These are phyloP conservation scores for Procavia capensis DNA, from an alignment of 2,113 vertebrate genomes.

Conservation along the genomic window DNA sequence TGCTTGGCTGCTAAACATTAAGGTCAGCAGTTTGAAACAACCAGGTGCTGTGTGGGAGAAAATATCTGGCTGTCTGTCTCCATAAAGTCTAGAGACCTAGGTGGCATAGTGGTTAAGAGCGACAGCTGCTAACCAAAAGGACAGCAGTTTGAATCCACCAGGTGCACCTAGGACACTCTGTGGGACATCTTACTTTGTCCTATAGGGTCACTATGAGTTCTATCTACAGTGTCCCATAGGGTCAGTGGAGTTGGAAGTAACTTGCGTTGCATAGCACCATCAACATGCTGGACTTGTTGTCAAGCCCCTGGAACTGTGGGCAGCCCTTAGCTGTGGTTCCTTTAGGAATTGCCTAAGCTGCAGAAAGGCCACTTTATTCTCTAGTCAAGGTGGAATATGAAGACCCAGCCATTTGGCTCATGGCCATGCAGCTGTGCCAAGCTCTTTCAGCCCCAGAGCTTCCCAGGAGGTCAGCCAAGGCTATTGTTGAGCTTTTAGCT, in stretches of 20 bases:
- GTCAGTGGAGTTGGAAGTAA: too few species aligned
- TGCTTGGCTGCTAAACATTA: not conserved
- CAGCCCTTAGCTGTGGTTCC: not conserved
- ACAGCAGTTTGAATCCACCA: too few species aligned
- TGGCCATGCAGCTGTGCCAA: not conserved
- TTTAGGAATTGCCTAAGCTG: not conserved
- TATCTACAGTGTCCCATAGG: too few species aligned
- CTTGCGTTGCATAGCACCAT: too few species aligned
- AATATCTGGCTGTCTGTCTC: not conserved
- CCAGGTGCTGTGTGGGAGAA: not conserved
- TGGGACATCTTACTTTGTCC: too few species aligned
- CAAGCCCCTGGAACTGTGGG: not conserved
- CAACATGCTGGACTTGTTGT: too few species aligned
- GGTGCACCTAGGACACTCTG: too few species aligned
- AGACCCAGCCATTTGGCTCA: not conserved
- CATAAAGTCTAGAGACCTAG: too few species aligned
- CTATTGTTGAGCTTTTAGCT: not conserved
- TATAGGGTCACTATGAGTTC: not conserved
- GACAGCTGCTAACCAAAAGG: too few species aligned
- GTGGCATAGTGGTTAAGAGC: too few species aligned
- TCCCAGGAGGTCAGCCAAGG: not conserved
- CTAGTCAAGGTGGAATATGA: not conserved
- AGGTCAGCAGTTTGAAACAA: not conserved
- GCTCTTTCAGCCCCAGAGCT: not conserved
- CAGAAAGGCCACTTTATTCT: not conserved